Base-by-base conservation (phyloP, 2,888 invertebrate genomes). In the Aphodius granarius region DNA sequence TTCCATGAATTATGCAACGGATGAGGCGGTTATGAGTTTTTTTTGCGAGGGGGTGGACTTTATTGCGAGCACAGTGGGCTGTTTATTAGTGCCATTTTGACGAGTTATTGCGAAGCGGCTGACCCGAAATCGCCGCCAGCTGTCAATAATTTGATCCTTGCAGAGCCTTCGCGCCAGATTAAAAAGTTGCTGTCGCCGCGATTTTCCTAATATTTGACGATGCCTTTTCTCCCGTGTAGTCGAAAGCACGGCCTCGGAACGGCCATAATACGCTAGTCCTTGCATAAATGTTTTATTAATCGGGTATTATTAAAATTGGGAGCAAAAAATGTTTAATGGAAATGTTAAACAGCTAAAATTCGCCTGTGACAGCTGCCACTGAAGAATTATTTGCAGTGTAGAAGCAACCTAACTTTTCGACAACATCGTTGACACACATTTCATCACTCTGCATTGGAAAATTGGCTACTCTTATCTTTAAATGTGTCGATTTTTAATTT, bases 81-180 rank as follows among this genome's bases (percentile, higher is more conserved):
- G 68, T 68, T 68, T 68, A 68, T 68, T 68, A 68, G 68, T 19
- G 68, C 68, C 68, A 68, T 68, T 68, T 68, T 43, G 21, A 68
- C n/a, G 68, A 68, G 68, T 68, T 68, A 68, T 68, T 20, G 22
- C 68, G 20, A 22, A 20, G 9, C 22, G 68, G 68, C n/a, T 22
- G 20, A 68, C 68, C 68, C 68, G 20, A 20, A 68, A 19, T 16
- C 68, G 21, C 22, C 68, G 68, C 22, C 68, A 20, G 20, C 68
- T 68, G 68, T 22, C 20, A 22, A 19, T 68, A 68, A 68, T 68
- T 68, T 68, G 21, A 68, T 66, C 18, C 18, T 20, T 68, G 43
- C 43, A 43, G 43, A 43, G 6, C 43, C 43, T 43, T 43, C 43
- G 43, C 43, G 2, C 2, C 43, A 43, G 43, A 43, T 43, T 43